A percentile compares a stretch with the other conserved stretches of the same genome.
phyloP scores from a whole-genome alignment of 2,797 vertebrate genomes.

The Argentina silus region DNA sequence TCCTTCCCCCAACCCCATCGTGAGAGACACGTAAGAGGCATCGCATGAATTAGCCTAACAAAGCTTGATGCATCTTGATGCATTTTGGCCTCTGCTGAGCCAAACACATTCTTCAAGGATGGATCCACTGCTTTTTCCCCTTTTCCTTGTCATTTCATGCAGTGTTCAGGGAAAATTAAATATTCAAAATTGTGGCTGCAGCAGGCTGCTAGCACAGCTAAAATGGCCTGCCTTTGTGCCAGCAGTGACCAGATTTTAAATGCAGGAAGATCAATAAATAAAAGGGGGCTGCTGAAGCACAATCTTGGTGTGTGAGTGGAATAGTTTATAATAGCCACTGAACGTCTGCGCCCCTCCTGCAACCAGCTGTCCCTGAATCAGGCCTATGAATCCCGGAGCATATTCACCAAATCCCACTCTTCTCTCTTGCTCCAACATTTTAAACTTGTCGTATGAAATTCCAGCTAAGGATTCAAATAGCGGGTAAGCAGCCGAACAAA shows the following conservation, averaged over 20 bases:
- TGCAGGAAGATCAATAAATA: slow-evolving; percentile 87
- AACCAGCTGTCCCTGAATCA: slow-evolving; percentile 82
- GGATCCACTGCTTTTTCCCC: slow-evolving; percentile 10
- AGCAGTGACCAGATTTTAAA: slow-evolving; percentile 89
- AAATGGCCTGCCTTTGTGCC: slow-evolving; percentile 80
- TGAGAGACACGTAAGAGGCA: slow-evolving; percentile 2
- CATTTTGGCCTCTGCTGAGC: slow-evolving; percentile 52
- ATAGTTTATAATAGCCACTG: slow-evolving; percentile 78
- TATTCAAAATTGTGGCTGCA: slow-evolving; percentile 75
- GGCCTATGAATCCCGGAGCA: slow-evolving; percentile 59
- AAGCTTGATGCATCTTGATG: slow-evolving; percentile 33
- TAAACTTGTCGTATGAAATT: slow-evolving; percentile 69
- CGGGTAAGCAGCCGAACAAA: slow-evolving; percentile 77
- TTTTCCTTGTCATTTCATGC: slow-evolving; percentile 65
- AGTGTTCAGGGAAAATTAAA: slow-evolving; percentile 77
- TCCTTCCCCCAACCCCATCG: neutral
- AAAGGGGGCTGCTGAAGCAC: slow-evolving; percentile 59
- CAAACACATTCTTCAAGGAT: slow-evolving; percentile 57
- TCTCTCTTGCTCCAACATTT: slow-evolving; percentile 68
- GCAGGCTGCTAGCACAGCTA: slow-evolving; percentile 75
- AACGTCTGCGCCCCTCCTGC: slow-evolving; percentile 68
- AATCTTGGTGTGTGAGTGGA: slow-evolving; percentile 70
- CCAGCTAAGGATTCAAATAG: slow-evolving; percentile 79
- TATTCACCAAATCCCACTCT: slow-evolving; percentile 74
- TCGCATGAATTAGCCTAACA: slow-evolving; percentile 30